These are phyloP conservation scores for Tokudaia muenninki DNA, from an alignment of 2,797 vertebrate species.

Conservation along the genomic window DNA sequence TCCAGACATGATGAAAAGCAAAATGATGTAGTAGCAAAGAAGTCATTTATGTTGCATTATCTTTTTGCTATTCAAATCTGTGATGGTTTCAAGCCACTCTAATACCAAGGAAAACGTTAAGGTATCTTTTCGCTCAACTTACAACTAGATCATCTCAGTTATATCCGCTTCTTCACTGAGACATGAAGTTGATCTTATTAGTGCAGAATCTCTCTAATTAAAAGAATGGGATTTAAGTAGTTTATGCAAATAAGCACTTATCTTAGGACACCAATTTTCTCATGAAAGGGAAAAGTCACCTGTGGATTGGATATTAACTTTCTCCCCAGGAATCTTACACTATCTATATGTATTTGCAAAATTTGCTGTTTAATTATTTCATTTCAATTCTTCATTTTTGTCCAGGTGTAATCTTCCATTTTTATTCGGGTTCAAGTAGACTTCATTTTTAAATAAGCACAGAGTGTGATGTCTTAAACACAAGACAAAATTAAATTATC, in stretches of 20 bases:
- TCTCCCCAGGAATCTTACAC: conserved; percentile 52
- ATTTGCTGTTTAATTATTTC: background rate
- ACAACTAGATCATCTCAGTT: conserved; percentile 53
- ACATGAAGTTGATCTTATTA: conserved; percentile 76
- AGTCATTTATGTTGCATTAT: background rate
- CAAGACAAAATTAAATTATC: background rate
- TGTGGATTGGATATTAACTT: conserved; percentile 73
- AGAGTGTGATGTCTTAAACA: background rate
- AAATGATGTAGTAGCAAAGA: conserved; percentile 11
- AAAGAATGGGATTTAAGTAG: conserved; percentile 72
- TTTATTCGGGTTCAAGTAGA: background rate
- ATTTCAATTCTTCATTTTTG: conserved; percentile 23
- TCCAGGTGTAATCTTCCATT: background rate
- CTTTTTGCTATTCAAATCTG: background rate
- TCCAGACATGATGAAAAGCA: background rate
- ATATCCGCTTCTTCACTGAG: conserved; percentile 63
- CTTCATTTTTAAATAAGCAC: background rate
- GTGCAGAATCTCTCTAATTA: conserved; percentile 73
- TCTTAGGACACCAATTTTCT: conserved; percentile 74
- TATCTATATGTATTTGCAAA: conserved; percentile 39
- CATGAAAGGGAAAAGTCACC: conserved; percentile 76
- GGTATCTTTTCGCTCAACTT: conserved; percentile 49
- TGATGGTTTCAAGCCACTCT: conserved; percentile 40
- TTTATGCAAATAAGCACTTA: conserved; percentile 79
- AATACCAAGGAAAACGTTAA: conserved; percentile 26